Evolutionary conservation across 2,797 vertebrate species (phyloP).

Genomic region (Discoglossus pictus): DNA sequence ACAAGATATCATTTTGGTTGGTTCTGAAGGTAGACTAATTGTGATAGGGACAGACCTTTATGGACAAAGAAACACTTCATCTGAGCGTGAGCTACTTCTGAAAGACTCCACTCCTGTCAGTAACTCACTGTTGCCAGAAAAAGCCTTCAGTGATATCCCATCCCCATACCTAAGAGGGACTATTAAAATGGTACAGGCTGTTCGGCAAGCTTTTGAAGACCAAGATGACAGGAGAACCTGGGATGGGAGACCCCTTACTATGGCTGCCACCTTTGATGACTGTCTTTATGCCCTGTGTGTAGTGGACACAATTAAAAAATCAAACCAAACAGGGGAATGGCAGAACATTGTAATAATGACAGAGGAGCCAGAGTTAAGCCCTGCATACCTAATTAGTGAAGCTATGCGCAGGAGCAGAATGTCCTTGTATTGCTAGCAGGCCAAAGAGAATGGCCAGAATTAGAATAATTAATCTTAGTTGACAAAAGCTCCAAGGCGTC

Average conservation of each 20-base stretch:
- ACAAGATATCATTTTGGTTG: constrained; percentile 91
- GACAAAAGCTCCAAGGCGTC: constrained; percentile 22
- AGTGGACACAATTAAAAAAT: constrained; percentile 96
- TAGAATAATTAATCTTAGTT: constrained; percentile 18
- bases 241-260: constrained; percentile 92
- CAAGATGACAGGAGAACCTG: constrained; percentile 95
- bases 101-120: constrained; percentile 87
- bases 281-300: constrained; percentile 95
- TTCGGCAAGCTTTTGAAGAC: constrained; percentile 92
- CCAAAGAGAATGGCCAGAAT: constrained; percentile 33
- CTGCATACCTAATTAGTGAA: constrained; percentile 95
- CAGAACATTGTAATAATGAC: constrained; percentile 97
- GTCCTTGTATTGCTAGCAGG: constrained; percentile 91
- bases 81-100: constrained; percentile 83
- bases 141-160: constrained; percentile 95
- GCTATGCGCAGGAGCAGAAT: constrained; percentile 95
- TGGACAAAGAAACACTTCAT: constrained; percentile 86
- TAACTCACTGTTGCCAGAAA: constrained; percentile 88
- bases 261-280: constrained; percentile 97
- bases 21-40: constrained; percentile 83
- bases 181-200: constrained; percentile 95
- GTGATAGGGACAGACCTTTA: constrained; percentile 89
- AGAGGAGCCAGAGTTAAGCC: constrained; percentile 93
- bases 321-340: constrained; percentile 95
- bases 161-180: constrained; percentile 92